Base-by-base conservation (phyloP, 2,113 vertebrate species). In the Catharus minimus region DNA sequence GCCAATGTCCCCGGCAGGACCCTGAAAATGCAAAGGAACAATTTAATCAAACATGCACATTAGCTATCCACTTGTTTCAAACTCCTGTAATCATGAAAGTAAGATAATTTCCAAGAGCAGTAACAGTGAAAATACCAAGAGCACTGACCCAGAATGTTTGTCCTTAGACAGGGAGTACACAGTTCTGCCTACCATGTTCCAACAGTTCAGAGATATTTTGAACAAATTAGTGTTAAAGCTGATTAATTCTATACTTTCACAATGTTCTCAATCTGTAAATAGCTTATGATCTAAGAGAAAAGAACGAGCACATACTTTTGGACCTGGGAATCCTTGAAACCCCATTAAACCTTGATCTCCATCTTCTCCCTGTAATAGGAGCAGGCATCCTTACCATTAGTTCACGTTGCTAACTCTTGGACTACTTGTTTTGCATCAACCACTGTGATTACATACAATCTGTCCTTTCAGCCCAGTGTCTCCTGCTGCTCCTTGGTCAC, bases 291-390 rank as follows among this genome's bases (percentile, higher is more conserved):
- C 39, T 33, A 79, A 46, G 11, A 95, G 50, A 94, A 93, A 86
- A 95, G 67, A 83, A 94, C 5, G 1, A 82, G 61, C 38, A 96
- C 98, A 89, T 97, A 99, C 99, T 98, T 97, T 98, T 77, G 99
- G 99, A 32, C 99, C 99, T 92, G 98, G 98, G 86, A 99, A 99
- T 92, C 99, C 99, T 84, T 98, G 98, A 92, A 99, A 98, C 38
- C 99, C 99, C 94, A 97, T 97, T 88, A 99, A 96, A 73, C 99
- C 99, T 95, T 86, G 96, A 92, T 98, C 96, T 94, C 99, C 99
- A 87, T 97, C 72, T 91, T 99, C 98, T 61, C 99, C 99, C 99
- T 99, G 96, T 56, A 98, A 97, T n/a, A 50, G 88, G 50, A 97
- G 73, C 17, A 97, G 76, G 91, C 18, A 95, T n/a, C 69, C 50